Evolutionary conservation across 2,888 invertebrate genomes (phyloP), one percentile per base, ranked within the genome.

Genomic region (Tachystola acroxantha): DNA sequence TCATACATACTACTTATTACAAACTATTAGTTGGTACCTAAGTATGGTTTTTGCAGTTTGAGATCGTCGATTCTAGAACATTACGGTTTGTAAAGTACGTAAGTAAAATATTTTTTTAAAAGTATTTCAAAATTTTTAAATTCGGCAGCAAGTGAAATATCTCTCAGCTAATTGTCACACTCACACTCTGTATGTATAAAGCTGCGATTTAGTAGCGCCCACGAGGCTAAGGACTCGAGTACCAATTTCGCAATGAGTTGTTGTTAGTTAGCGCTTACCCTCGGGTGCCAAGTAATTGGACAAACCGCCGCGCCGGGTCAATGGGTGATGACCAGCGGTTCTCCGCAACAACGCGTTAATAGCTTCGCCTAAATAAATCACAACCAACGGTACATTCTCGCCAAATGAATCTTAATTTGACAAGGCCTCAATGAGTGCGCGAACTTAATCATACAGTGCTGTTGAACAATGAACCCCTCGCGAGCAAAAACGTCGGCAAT

Each of bases 381-480:
- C 60, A 39, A 45, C 43, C 65, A 68, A 72, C 77, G 63, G 69
- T 68, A 52, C 61, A 57, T 63, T 59, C 57, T 52, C 49, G 47
- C 59, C 62, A 68, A 71, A 79, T 77, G 59, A 69, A 72, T 71
- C 63, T 67, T 77, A 75, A 77, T 73, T 72, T 72, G 78, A 72
- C 66, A 68, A 62, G 57, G 33, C 53, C 45, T 48, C 61, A 60
- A 74, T 67, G 57, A 56, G 68, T 65, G 60, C 61, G 66, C 71
- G 60, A 71, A 73, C 72, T 64, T 69, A 70, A 75, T 79, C 68
- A 75, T 64, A 69, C 51, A 53, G 48, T 45, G 48, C 41, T 52
- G 48, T 38, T 45, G 60, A 59, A 69, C 71, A 73, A 37, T 32
- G 30, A 34, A 29, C 26, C 10, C 25, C 11, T 13, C 26, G 10